These are phyloP conservation scores for Chrysolina americana DNA, from an alignment of 2,888 invertebrate genomes.

Conservation along the genomic window DNA sequence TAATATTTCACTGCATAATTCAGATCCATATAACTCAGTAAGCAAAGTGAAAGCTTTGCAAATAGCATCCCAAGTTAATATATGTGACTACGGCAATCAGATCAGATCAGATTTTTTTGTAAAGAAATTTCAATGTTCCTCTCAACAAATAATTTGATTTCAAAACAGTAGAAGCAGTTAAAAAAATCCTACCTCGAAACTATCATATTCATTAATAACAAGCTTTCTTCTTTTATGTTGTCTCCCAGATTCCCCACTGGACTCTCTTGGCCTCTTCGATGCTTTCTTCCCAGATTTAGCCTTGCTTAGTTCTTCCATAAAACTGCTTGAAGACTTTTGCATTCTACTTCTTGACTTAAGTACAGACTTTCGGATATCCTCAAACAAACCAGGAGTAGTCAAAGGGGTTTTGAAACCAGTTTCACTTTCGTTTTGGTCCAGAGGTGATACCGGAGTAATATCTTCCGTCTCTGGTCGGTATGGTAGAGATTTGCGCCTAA, in stretches of 20 bases:
- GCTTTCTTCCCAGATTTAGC: slow-evolving; percentile 16
- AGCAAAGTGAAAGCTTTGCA: too few species aligned
- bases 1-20: too few species aligned
- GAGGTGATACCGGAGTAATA: slow-evolving; percentile 52
- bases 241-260: slow-evolving; percentile 34
- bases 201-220: slow-evolving; percentile 17
- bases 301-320: slow-evolving; percentile 33
- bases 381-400: slow-evolving; percentile 55
- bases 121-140: too few species aligned
- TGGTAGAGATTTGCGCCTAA: slow-evolving; percentile 35
- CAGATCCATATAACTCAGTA: too few species aligned
- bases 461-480: slow-evolving; percentile 55
- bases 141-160: too few species aligned
- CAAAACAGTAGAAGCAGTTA: neutral
- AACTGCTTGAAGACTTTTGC: slow-evolving; percentile 27
- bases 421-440: slow-evolving; percentile 32
- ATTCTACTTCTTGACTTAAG: slow-evolving; percentile 45
- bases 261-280: slow-evolving; percentile 48
- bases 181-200: slow-evolving; percentile 24
- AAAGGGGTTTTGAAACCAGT: slow-evolving; percentile 53
- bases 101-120: neutral
- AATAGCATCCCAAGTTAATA: too few species aligned
- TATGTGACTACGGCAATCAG: neutral
- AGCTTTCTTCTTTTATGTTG: slow-evolving; percentile 40
- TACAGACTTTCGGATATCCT: slow-evolving; percentile 50